Evolutionary conservation across 2,797 vertebrate species (phyloP).

Genomic region (Neosalanx taihuensis): DNA sequence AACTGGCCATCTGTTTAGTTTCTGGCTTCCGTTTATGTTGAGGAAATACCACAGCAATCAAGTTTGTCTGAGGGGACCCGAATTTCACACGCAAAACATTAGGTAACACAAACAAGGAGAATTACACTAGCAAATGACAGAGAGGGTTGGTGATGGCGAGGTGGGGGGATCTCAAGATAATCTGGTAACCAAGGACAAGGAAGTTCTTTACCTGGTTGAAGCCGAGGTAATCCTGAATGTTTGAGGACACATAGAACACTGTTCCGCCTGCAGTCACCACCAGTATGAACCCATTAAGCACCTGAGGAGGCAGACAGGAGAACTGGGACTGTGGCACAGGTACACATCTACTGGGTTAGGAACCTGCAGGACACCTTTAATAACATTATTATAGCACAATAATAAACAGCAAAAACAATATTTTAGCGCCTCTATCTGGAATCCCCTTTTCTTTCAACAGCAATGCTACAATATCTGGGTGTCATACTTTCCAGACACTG

Average conservation of each 20-base stretch:
- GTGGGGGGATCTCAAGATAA: neutral
- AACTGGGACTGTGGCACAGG: no score
- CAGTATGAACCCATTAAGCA: conserved; percentile 80
- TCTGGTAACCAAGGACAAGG: neutral
- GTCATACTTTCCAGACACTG: no score
- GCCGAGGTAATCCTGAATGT: conserved; percentile 81
- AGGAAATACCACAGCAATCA: conserved; percentile 55
- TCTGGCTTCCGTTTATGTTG: conserved; percentile 36
- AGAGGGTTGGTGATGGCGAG: neutral
- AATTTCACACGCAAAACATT: conserved; percentile 44
- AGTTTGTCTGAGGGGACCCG: conserved; percentile 38
- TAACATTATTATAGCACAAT: neutral
- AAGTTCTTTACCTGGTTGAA: conserved; percentile 77
- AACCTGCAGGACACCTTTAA: neutral
- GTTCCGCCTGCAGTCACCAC: conserved; percentile 78
- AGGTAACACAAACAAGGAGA: conserved; percentile 16
- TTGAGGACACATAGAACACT: conserved; percentile 79
- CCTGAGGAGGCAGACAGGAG: conserved; percentile 51
- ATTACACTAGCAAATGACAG: conserved; percentile 6
- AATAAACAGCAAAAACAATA: neutral
- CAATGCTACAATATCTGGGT: no score
- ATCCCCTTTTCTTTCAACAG: no score
- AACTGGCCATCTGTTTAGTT: conserved; percentile 49
- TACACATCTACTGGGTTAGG: neutral
- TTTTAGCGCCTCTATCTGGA: no score